Base-by-base conservation (phyloP, 2,888 invertebrate genomes). In the Dryobota labecula region DNA sequence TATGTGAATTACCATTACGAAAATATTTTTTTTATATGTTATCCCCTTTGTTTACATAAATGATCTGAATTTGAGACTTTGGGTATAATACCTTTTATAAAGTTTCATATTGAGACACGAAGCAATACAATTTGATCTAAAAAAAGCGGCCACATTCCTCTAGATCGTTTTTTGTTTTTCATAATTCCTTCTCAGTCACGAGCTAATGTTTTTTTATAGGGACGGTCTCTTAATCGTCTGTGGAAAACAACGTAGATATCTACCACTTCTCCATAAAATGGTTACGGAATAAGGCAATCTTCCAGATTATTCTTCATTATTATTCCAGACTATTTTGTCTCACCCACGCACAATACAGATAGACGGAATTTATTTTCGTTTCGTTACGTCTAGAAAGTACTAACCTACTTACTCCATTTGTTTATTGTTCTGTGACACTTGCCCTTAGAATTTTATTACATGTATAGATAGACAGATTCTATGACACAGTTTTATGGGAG, bases 401-500 rank as follows among this genome's bases (percentile, higher is more conserved):
- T 56, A 56, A 77, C 57, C 49, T 60, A 65, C 38, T 54, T 75
- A 30, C 38, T 62, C n/a, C 24, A 58, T 71, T 63, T 72, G 54
- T 82, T 58, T 66, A 78, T 47, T 53, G 51, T 64, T 62, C 43
- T 30, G 43, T 36, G 60, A 33, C 51, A 64, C 49, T 70, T 66
- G 70, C 68, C 60, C 41, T 70, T 61, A 65, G 43, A 67, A 45
- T 58, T 84, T 75, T 85, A 79, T 82, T 78, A 84, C 73, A 62
- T 71, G 53, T 80, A 76, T 76, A 82, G 63, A 80, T 79, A 76
- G 68, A 71, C 45, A 71, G 70, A 72, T 79, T 76, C 80, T 73
- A 82, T 85, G 86, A 75, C 73, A 76, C 71, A 76, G 73, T 87
- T 93, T 93, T 91, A 92, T 90, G 84, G 74, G 70, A 76, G 87